Evolutionary conservation across 2,888 invertebrate genomes (phyloP).

Genomic region (Dichetophora obliterata): DNA sequence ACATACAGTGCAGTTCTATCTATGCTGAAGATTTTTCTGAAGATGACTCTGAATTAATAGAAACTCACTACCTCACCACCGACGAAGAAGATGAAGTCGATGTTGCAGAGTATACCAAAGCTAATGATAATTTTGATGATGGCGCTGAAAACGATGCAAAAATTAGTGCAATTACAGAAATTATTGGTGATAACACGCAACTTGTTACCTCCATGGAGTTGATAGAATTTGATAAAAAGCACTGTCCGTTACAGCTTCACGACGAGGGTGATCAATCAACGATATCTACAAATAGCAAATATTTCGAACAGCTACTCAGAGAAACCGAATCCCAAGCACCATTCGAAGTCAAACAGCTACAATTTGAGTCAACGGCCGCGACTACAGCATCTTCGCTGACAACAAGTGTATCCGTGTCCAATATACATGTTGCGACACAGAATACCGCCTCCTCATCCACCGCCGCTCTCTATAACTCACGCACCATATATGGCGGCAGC

Average conservation of each 20-base stretch:
- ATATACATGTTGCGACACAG: not conserved
- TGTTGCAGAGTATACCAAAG: not conserved
- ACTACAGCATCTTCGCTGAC: conserved; percentile 35
- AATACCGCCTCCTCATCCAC: conserved; percentile 15
- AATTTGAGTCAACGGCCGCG: conserved; percentile 38
- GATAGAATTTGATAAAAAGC: conserved; percentile 21
- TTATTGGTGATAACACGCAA: not conserved
- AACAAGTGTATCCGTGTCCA: conserved; percentile 22
- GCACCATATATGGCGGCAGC: conserved; percentile 57
- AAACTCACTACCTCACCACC: not conserved
- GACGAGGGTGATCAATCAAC: conserved; percentile 1
- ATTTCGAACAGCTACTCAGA: conserved; percentile 59
- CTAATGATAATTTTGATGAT: conserved; percentile 10
- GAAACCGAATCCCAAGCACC: conserved; percentile 61
- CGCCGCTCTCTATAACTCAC: conserved; percentile 45
- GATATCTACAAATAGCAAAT: conserved; percentile 26
- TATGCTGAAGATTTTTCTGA: conserved; percentile 11
- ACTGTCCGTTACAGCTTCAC: not conserved
- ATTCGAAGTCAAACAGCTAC: conserved; percentile 57
- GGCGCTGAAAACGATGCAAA: conserved; percentile 28
- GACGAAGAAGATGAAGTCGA: conserved; percentile 14
- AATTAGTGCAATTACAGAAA: not conserved
- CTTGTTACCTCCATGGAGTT: conserved; percentile 26
- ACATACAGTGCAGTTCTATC: not conserved
- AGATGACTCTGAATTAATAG: not conserved